A percentile compares a stretch with the other conserved stretches of the same genome.
Conservation (phyloP, 2,888 invertebrate genomes). For the Pterobdella sp. region DNA sequence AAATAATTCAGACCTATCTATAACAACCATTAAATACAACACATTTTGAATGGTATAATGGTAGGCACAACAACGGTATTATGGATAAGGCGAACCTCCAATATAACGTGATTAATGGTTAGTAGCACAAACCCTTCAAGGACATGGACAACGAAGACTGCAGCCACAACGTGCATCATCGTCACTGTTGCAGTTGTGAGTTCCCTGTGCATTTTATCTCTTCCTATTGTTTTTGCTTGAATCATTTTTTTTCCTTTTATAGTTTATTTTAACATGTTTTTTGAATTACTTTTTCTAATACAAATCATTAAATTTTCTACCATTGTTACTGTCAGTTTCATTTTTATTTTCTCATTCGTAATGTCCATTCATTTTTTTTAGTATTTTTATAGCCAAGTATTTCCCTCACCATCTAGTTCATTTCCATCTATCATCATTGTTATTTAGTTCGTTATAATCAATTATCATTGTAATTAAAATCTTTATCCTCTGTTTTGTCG, state of each 20-base stretch:
- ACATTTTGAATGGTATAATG: too few species aligned
- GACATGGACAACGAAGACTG: constrained; percentile 26
- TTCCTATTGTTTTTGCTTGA: neutral
- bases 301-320: neutral
- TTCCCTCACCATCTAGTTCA: neutral
- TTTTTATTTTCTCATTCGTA: neutral
- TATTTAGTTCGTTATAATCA: too few species aligned
- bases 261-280: too few species aligned
- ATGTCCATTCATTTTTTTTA: neutral
- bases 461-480: too few species aligned
- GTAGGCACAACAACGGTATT: too few species aligned
- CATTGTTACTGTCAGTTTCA: neutral
- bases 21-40: too few species aligned
- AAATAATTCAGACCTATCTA: too few species aligned
- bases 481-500: too few species aligned
- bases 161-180: constrained; percentile 23
- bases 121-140: too few species aligned
- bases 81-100: too few species aligned
- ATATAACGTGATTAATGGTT: too few species aligned
- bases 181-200: constrained; percentile 20
- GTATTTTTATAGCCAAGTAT: neutral
- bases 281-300: too few species aligned
- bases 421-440: neutral
- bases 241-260: neutral
- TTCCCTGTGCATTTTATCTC: neutral